Conservation (phyloP, 2,113 vertebrate genomes). For the Chamaea fasciata region DNA sequence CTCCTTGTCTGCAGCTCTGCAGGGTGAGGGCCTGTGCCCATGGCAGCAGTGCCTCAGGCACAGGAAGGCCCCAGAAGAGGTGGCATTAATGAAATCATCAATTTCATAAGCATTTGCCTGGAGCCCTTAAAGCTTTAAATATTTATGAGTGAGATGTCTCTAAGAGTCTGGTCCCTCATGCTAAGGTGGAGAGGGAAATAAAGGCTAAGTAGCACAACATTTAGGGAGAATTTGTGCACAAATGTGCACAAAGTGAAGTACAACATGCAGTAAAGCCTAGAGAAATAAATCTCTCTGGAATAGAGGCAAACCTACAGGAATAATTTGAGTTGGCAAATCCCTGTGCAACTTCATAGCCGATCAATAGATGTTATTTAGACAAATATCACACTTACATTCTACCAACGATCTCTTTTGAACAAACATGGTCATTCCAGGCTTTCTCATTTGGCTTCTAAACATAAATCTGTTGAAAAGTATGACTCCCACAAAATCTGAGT, state of each 20-base stretch:
- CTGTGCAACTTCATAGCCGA: background rate
- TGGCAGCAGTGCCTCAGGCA: background rate
- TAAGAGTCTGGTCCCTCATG: background rate
- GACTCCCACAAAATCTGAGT: background rate
- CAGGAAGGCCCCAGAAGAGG: background rate
- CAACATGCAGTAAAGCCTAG: background rate
- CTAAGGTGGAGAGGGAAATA: background rate
- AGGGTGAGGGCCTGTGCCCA: background rate
- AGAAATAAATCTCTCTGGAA: slow-evolving; percentile 1
- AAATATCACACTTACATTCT: background rate
- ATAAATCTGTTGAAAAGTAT: background rate
- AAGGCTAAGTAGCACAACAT: background rate
- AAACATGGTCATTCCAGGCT: background rate
- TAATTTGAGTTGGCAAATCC: background rate
- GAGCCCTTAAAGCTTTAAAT: background rate
- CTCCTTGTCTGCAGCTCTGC: background rate
- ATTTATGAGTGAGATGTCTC: background rate
- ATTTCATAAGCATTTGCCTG: background rate
- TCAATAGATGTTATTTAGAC: slow-evolving; percentile 9
- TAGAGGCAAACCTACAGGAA: background rate
- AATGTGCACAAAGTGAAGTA: background rate
- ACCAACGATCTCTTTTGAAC: background rate
- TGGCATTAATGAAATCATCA: background rate
- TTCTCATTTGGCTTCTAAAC: background rate
- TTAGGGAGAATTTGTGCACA: background rate